Conservation (phyloP, 1,140 invertebrate species). For the Meteorus sp. region DNA sequence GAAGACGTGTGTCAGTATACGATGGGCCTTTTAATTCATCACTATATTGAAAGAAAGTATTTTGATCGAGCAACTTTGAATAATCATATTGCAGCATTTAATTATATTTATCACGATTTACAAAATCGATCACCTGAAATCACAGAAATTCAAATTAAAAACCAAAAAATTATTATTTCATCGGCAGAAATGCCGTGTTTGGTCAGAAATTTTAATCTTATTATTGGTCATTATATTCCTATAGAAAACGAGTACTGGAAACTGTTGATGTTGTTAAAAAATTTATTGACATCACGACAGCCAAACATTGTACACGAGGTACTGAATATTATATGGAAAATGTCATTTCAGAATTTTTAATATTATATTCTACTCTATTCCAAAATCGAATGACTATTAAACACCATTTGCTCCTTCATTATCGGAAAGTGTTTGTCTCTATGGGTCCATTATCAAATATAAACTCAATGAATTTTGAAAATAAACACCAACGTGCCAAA, state of each 20-base stretch:
- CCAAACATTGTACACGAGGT: too few relatives aligned
- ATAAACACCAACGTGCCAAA: too few relatives aligned
- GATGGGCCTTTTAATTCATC: not conserved
- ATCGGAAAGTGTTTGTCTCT: too few relatives aligned
- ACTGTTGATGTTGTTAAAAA: too few relatives aligned
- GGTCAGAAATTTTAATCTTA: constrained; percentile 8
- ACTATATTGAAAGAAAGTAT: not conserved
- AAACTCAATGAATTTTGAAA: too few relatives aligned
- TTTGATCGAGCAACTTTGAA: not conserved
- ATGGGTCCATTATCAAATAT: too few relatives aligned
- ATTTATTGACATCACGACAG: too few relatives aligned
- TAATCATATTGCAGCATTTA: not conserved
- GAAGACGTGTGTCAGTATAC: not conserved
- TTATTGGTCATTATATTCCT: constrained; percentile 5
- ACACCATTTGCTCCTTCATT: too few relatives aligned
- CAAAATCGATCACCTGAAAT: constrained; percentile 3
- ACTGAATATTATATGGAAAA: too few relatives aligned
- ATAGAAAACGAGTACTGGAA: not conserved
- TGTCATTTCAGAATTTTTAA: too few relatives aligned
- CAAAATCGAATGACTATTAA: too few relatives aligned
- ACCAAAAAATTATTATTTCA: constrained; percentile 6
- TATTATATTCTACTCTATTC: too few relatives aligned
- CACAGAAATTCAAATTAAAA: not conserved
- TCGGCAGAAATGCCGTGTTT: constrained; percentile 13
- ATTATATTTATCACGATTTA: constrained; percentile 1